Conservation (phyloP, 2,113 vertebrate genomes). For the Atractosteus spatula region DNA sequence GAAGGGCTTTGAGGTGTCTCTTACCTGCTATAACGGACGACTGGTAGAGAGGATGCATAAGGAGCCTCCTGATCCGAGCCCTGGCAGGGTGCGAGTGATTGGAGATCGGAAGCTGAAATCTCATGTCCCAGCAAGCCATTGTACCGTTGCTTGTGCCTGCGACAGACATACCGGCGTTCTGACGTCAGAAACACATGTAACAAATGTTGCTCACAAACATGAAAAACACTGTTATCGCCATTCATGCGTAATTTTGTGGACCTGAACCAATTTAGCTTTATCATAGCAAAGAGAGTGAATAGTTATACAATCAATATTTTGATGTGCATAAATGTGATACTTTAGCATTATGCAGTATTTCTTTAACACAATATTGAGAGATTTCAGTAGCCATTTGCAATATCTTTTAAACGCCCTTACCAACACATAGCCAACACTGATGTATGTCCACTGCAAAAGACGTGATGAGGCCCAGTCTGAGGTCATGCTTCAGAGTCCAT, state of each 20-base stretch:
- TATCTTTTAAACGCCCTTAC: constrained; percentile 52
- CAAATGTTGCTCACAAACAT: too few species aligned
- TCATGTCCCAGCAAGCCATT: constrained; percentile 99
- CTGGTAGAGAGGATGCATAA: constrained; percentile 95
- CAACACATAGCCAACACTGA: constrained; percentile 96
- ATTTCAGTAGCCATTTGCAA: too few species aligned
- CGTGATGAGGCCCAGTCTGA: constrained; percentile 91
- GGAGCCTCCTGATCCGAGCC: constrained; percentile 85
- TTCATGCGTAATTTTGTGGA: too few species aligned
- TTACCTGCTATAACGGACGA: constrained; percentile 95
- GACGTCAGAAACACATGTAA: too few species aligned
- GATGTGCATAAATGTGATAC: too few species aligned
- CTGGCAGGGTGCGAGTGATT: constrained; percentile 91
- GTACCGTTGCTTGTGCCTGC: constrained; percentile 94
- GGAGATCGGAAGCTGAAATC: constrained; percentile 96
- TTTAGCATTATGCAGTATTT: too few species aligned
- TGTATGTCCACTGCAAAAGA: constrained; percentile 95
- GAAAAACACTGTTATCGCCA: too few species aligned
- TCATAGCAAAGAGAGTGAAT: too few species aligned
- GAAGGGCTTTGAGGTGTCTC: not conserved
- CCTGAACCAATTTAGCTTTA: too few species aligned
- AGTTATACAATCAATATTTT: too few species aligned
- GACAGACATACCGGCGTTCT: not conserved
- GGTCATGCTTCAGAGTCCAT: constrained; percentile 89
- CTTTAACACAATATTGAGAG: too few species aligned